These are phyloP conservation scores for Chaunax sp. DNA, from an alignment of 2,797 vertebrate species.

Conservation along the genomic window DNA sequence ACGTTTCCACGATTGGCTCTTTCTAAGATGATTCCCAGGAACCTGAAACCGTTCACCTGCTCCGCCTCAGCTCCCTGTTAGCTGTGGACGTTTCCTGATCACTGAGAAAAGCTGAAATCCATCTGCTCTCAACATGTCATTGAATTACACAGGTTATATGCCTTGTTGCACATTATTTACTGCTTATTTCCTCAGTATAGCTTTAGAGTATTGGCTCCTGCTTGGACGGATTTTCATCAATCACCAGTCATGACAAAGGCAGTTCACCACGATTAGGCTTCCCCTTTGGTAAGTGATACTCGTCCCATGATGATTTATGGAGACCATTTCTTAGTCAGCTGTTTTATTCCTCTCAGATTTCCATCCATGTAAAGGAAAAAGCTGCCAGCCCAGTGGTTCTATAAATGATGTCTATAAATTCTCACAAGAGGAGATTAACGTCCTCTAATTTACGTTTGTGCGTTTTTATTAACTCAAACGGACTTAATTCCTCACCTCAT, in stretches of 20 bases:
- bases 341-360: slow-evolving; percentile 1
- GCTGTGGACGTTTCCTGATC: slow-evolving; percentile 29
- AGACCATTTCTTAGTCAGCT: neutral
- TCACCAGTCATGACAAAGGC: slow-evolving; percentile 11
- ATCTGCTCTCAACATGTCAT: slow-evolving; percentile 42
- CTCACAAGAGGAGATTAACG: neutral
- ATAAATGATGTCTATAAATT: too few species aligned
- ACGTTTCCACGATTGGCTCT: too few species aligned
- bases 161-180: slow-evolving; percentile 44
- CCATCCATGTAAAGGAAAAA: neutral
- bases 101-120: slow-evolving; percentile 38
- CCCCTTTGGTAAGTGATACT: neutral
- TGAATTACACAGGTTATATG: neutral
- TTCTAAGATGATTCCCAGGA: too few species aligned
- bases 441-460: neutral
- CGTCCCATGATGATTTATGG: neutral
- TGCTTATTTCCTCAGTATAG: slow-evolving; percentile 29
- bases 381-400: too few species aligned
- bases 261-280: neutral
- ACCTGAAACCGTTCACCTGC: too few species aligned
- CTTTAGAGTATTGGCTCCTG: neutral
- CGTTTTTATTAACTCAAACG: neutral
- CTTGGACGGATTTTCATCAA: neutral
- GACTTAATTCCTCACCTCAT: neutral
- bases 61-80: too few species aligned